Evolutionary conservation across 2,888 invertebrate species (phyloP), one percentile per base, ranked within the genome.

Genomic region (Trichopria drosophilae): DNA sequence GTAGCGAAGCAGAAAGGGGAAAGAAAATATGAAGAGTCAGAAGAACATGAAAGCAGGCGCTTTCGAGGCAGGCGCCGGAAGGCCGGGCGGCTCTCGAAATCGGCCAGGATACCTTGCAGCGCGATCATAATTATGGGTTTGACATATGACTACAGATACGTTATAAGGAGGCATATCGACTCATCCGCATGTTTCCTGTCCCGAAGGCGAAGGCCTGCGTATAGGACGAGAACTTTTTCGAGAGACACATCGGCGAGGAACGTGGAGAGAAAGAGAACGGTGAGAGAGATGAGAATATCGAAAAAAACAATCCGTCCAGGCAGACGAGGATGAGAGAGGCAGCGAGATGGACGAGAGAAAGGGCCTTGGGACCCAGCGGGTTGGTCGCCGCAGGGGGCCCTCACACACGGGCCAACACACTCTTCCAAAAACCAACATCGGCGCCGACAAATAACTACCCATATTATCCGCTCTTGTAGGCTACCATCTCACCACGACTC

Each of bases 391-490:
- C 73, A 66, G 73, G 74, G 62, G 69, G 72, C 67, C 69, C 67
- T 62, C 64, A 64, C 70, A 59, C 55, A 67, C 62, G 62, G 46
- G 60, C 54, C 55, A 60, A 64, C 64, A 67, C 66, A 67, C 42
- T 49, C 56, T 35, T 35, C 61, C 63, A 64, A 71, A 74, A 74
- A 73, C 72, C 74, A 74, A 74, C 73, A 73, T 73, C 69, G 69
- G 68, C 68, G 73, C 71, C 73, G 74, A 73, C 73, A 73, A 73
- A 73, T 73, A 73, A 73, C 72, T 71, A 71, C 71, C 68, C 70
- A 67, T 68, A 72, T 74, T 73, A 72, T 73, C 69, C 70, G 70
- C 71, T 69, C 71, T 69, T 67, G 70, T 65, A 68, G 66, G 72
- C 73, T 74, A 73, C 73, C 71, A 72, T 70, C 72, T 71, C 71